Evolutionary conservation across 2,888 invertebrate genomes (phyloP), one percentile per base, ranked within the genome.

Genomic region (Diaprepes abbreviatus): DNA sequence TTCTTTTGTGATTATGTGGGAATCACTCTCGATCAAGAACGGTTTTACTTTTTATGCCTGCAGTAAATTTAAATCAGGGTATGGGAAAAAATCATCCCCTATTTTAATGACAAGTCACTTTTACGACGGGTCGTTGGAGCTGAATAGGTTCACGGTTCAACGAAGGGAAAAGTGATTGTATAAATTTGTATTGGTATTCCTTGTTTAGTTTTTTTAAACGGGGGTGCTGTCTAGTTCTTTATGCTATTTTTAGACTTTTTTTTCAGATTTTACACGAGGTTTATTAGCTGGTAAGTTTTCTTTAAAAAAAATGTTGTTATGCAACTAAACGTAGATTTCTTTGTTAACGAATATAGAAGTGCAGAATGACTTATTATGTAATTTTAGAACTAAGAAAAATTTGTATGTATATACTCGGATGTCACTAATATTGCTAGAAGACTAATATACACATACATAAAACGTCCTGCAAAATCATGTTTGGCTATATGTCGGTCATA

Each of bases 1-100:
- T 77, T 75, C 77, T 75, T 76, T 81, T 80, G 75, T 81, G 73
- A 68, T 78, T 80, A 80, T 80, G 81, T 81, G 81, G 79, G 81
- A 81, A 81, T 74, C 50, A 62, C 66, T 66, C 64, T 55, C 58
- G 75, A 73, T 74, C 73, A 50, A 54, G 62, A 74, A 74, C 74
- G 76, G 73, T 76, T 76, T 74, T 73, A 73, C 73, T 75, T 75
- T 75, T 75, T 75, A 74, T 74, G 66, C 66, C 70, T 62, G 67
- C 63, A 68, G 66, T 71, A 68, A 72, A 75, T 74, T 74, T 70
- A 67, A 76, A 76, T 72, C 60, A 59, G 57, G 59, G 59, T 17
- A 24, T 52, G 45, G 65, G 65, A 77, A 77, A 75, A 76, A 75
- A 73, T 72, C 73, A 73, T 75, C 78, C 78, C 74, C 70, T 45